Evolutionary conservation across 2,113 vertebrate genomes (phyloP).

Genomic region (Chaetorhynchus papuensis): DNA sequence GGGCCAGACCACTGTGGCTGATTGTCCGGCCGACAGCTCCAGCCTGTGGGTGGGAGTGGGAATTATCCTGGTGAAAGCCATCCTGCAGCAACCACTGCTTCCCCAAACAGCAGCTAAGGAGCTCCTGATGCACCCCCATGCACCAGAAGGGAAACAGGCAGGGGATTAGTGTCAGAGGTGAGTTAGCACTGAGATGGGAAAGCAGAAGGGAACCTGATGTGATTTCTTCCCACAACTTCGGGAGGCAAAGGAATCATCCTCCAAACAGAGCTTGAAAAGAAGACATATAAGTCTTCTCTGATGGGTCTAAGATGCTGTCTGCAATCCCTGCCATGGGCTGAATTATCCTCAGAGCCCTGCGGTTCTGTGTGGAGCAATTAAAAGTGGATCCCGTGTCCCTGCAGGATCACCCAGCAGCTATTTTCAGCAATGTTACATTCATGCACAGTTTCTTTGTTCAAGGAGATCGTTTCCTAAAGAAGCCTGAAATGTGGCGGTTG

Average conservation of each 20-base stretch:
- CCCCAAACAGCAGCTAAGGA: not conserved
- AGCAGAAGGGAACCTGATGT: not conserved
- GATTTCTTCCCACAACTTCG: not conserved
- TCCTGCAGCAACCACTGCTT: not conserved
- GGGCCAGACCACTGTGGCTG: not conserved
- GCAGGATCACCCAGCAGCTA: constrained; percentile 4
- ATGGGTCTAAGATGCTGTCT: not conserved
- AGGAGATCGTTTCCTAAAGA: not conserved
- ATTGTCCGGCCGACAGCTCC: accelerated
- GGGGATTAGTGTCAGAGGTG: not conserved
- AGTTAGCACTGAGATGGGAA: not conserved
- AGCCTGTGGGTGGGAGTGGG: not conserved
- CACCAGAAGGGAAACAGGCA: not conserved
- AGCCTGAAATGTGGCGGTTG: not conserved
- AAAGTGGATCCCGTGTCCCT: not conserved
- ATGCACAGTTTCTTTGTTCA: not conserved
- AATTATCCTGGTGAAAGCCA: not conserved
- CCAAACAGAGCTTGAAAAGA: not conserved
- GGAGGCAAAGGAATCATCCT: not conserved
- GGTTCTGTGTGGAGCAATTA: constrained; percentile 12
- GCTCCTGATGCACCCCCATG: not conserved
- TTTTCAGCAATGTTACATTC: not conserved
- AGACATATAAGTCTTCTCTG: not conserved
- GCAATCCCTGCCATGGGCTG: not conserved
- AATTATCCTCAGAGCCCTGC: not conserved